These are phyloP conservation scores for Caenorhabditis parvicauda DNA, from an alignment of 2,888 invertebrate genomes.

Conservation along the genomic window DNA sequence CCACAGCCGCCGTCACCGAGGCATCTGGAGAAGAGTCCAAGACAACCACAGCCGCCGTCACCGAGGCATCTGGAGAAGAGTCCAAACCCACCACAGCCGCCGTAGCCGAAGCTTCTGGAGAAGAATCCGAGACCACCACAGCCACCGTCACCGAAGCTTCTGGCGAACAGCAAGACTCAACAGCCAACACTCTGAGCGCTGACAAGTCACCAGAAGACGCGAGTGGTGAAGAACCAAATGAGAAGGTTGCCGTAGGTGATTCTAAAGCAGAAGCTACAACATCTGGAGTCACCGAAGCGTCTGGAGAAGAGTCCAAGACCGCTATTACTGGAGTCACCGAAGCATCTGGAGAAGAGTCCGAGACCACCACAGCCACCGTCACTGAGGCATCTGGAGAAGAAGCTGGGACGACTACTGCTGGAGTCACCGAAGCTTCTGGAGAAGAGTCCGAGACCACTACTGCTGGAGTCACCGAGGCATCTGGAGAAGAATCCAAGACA, in stretches of 20 bases:
- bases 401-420: neutral
- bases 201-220: too few relatives aligned
- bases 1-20: constrained; percentile 7
- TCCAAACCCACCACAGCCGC: constrained; percentile 3
- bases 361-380: neutral
- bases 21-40: constrained; percentile 3
- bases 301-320: constrained; percentile 5
- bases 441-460: neutral
- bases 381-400: neutral
- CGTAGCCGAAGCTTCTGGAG: constrained; percentile 1
- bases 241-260: neutral
- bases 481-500: neutral
- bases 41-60: neutral
- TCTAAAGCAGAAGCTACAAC: neutral
- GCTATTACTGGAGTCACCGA: neutral
- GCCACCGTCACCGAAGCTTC: neutral
- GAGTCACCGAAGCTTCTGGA: neutral
- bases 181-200: too few relatives aligned
- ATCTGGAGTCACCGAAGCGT: neutral
- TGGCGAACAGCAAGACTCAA: neutral
- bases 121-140: neutral
- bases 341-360: constrained; percentile 3
- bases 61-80: constrained; percentile 2
- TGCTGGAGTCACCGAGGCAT: constrained; percentile 3
- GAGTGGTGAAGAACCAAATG: neutral